phyloP scores from a whole-genome alignment of 2,113 vertebrate genomes.

The Sakesphorus luctuosus region DNA sequence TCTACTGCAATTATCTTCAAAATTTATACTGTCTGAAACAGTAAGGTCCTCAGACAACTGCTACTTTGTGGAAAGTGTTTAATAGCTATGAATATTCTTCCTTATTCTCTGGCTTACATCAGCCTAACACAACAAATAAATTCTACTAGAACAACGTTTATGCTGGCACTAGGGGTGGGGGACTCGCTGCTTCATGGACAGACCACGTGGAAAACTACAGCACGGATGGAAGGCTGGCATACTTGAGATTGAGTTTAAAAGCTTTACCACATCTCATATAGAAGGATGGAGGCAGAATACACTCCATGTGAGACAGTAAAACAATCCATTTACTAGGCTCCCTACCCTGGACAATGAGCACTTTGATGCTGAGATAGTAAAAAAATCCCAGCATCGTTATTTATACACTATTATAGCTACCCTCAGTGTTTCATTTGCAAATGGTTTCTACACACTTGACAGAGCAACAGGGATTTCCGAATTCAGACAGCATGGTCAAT shows the following conservation, averaged over 20 bases:
- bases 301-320: neutral
- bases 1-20: neutral
- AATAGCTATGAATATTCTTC: neutral
- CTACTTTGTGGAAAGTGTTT: neutral
- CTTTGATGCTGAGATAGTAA: neutral
- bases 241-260: neutral
- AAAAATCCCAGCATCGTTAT: neutral
- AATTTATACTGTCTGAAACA: neutral
- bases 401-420: neutral
- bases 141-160: neutral
- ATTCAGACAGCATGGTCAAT: neutral
- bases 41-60: neutral
- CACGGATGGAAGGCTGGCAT: neutral
- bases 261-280: neutral
- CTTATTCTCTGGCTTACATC: neutral
- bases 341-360: neutral
- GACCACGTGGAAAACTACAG: neutral
- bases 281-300: neutral
- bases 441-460: neutral
- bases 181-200: neutral
- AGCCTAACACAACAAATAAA: neutral
- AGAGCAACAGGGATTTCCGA: neutral
- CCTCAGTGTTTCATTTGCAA: neutral
- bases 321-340: neutral
- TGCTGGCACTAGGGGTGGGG: neutral